A percentile compares a stretch with the other conserved stretches of the same genome.
These are phyloP conservation scores for Echinarachnius parma DNA, from an alignment of 53 echinoderm and acorn worm species.

Conservation along the genomic window DNA sequence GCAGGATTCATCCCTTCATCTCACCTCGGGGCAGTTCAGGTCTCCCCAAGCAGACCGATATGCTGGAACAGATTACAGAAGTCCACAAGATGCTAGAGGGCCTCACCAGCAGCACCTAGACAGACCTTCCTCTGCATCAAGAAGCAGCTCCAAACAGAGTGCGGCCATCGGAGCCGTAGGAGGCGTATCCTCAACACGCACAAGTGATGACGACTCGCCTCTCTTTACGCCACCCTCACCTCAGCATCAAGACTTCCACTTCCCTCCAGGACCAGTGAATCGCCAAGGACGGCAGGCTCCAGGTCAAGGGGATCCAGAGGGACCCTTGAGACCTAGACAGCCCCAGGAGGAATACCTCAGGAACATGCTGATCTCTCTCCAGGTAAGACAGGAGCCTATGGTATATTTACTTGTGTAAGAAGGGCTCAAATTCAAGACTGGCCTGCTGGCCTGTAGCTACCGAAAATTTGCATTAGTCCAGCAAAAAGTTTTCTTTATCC, in stretches of 20 bases:
- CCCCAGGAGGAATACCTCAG: slow-evolving; percentile 34
- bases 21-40: background rate
- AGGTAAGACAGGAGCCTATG: slow-evolving; percentile 1
- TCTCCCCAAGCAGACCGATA: too few relatives aligned
- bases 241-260: background rate
- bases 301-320: background rate
- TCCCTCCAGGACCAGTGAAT: background rate
- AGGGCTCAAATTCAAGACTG: too few relatives aligned
- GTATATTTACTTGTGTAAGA: background rate
- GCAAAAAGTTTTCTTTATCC: too few relatives aligned
- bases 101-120: too few relatives aligned
- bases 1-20: background rate
- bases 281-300: background rate
- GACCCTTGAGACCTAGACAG: too few relatives aligned
- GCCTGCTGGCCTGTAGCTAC: too few relatives aligned
- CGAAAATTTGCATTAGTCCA: too few relatives aligned
- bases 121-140: slow-evolving; percentile 17
- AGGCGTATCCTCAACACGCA: background rate
- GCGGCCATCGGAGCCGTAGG: slow-evolving; percentile 4
- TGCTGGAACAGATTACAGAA: too few relatives aligned
- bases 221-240: slow-evolving; percentile 8
- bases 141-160: slow-evolving; percentile 23
- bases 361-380: slow-evolving; percentile 16
- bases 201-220: slow-evolving; percentile 16
- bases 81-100: too few relatives aligned